Base-by-base conservation (phyloP, 2,797 vertebrate genomes). In the Denticeps clupeoides region DNA sequence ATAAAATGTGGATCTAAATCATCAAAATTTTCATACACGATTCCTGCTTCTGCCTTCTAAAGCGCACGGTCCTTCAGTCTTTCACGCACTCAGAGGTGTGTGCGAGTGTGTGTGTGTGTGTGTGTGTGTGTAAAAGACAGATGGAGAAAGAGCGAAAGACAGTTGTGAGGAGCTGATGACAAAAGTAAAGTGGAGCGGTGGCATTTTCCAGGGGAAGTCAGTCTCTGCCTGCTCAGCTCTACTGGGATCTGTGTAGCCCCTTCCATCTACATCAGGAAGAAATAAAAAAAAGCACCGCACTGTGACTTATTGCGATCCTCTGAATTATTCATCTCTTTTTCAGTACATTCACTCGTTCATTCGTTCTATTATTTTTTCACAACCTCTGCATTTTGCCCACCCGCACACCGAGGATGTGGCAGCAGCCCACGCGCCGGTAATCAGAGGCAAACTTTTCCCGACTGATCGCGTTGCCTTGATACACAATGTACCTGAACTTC, bases 301-400 rank as follows among this genome's bases (percentile, higher is more conserved):
- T 76, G 81, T 82, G 84, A 89, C 83, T 88, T 86, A 81, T 65
- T 73, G 80, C 84, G 80, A 85, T 35, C 84, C 86, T 81, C 82
- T 94, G 91, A 94, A 97, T 96, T 90, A 97, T 97, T 96, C 88
- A 92, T 91, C 80, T 83, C 41, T 41, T 72, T 78, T 81, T 85
- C 11, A 13, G 13, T 43, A 43, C 12, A 19, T 11, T 6, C 19
- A 19, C 18, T 55, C 32, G 66, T 54, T 46, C 54, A 51, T 54
- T 63, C 44, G 74, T 13, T 35, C 65, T 46, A 64, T 68, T 69
- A 53, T 46, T 53, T 55, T 32, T 49, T 21, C 6, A 18, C 76
- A 73, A 81, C 82, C 79, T 83, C 81, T 80, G 81, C 82, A 82
- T 84, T 85, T 80, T 76, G 70, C 16, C 33, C 40, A n/a, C 32